phyloP scores from a whole-genome alignment of 1,140 invertebrate species.

The Caenorhabditis remanei region DNA sequence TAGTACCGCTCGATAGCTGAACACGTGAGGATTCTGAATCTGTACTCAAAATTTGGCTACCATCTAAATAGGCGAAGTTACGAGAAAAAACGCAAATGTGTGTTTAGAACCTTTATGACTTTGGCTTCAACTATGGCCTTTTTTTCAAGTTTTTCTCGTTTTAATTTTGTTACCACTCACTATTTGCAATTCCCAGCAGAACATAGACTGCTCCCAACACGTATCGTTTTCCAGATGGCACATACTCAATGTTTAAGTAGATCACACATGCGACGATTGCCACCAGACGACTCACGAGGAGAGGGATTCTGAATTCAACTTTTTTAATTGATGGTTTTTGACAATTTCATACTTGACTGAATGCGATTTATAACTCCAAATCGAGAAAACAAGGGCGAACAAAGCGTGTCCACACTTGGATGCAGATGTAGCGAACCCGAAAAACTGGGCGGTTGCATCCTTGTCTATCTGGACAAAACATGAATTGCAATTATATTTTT shows the following conservation, averaged over 20 bases:
- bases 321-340: not conserved
- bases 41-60: too few relatives aligned
- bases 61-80: too few relatives aligned
- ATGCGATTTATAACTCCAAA: slow-evolving; percentile 55
- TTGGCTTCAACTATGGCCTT: too few relatives aligned
- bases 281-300: slow-evolving; percentile 35
- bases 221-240: slow-evolving; percentile 44
- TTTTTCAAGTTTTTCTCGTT: too few relatives aligned
- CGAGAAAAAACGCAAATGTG: too few relatives aligned
- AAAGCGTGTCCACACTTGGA: slow-evolving; percentile 59
- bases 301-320: slow-evolving; percentile 31
- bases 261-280: slow-evolving; percentile 52
- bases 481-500: not conserved
- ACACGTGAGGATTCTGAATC: too few relatives aligned
- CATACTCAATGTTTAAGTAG: slow-evolving; percentile 53
- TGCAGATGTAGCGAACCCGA: slow-evolving; percentile 53
- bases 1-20: too few relatives aligned
- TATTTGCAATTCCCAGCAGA: slow-evolving; percentile 55
- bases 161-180: not conserved
- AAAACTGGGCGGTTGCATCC: slow-evolving; percentile 51
- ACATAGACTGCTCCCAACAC: slow-evolving; percentile 37
- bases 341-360: slow-evolving; percentile 40
- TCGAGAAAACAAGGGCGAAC: slow-evolving; percentile 55
- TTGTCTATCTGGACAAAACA: slow-evolving; percentile 50
- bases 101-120: too few relatives aligned